phyloP scores from a whole-genome alignment of 1,140 invertebrate genomes.

The Cydia splendana region DNA sequence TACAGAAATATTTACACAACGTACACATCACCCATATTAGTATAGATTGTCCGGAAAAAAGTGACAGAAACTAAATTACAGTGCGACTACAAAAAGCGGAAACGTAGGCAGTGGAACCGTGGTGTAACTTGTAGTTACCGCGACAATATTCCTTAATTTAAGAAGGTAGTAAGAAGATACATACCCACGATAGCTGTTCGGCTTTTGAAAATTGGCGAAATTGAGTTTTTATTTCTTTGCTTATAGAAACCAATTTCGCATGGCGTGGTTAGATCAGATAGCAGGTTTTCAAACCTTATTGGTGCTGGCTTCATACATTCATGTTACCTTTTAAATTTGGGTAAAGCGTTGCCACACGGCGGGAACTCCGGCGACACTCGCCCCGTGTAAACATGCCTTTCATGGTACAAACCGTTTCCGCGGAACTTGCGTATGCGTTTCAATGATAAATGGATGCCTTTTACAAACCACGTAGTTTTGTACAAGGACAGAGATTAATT shows the following conservation, averaged over 20 bases:
- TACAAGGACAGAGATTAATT: not conserved
- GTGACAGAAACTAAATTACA: conserved; percentile 31
- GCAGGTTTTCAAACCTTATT: not conserved
- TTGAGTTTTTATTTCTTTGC: not conserved
- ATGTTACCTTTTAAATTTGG: not conserved
- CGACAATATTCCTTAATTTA: not conserved
- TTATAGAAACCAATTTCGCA: not conserved
- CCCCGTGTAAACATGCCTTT: conserved; percentile 9
- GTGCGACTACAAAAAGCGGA: conserved; percentile 23
- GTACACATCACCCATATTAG: conserved; percentile 12
- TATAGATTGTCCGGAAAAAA: conserved; percentile 31
- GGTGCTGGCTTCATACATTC: not conserved
- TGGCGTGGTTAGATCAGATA: not conserved
- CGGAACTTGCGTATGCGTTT: conserved; percentile 16
- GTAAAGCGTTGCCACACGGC: conserved; percentile 12
- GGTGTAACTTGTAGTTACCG: conserved; percentile 19
- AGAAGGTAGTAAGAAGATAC: not conserved
- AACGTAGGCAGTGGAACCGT: conserved; percentile 13
- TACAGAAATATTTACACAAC: not conserved
- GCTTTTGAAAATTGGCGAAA: not conserved
- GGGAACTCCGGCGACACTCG: conserved; percentile 6
- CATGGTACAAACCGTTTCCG: conserved; percentile 1
- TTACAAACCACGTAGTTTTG: conserved; percentile 1
- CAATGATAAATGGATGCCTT: conserved; percentile 16
- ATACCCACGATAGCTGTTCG: not conserved